These are phyloP conservation scores for Drosophila eugracilis DNA, from an alignment of 1,140 invertebrate genomes.

Conservation along the genomic window DNA sequence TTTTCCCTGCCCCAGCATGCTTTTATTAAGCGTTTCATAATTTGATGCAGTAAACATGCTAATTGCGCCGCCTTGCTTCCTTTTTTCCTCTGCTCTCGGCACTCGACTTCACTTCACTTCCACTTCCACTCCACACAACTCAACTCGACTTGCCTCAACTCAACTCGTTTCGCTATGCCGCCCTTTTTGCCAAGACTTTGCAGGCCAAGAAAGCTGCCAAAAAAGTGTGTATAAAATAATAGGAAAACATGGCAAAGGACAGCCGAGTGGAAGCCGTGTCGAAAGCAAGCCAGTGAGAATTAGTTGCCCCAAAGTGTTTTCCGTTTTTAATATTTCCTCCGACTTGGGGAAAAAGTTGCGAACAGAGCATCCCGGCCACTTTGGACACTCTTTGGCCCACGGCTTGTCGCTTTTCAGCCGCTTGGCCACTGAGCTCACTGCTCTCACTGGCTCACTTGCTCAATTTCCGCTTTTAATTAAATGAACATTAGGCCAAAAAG, in stretches of 20 bases:
- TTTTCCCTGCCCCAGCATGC: constrained; percentile 14
- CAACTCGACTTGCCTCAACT: constrained; percentile 16
- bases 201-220: constrained; percentile 68
- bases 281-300: constrained; percentile 48
- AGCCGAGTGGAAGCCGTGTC: constrained; percentile 29
- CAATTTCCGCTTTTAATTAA: constrained; percentile 83
- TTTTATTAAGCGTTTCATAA: constrained; percentile 81
- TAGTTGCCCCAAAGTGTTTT: constrained; percentile 80
- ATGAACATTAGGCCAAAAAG: constrained; percentile 67
- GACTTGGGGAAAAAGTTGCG: constrained; percentile 59
- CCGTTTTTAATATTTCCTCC: constrained; percentile 79
- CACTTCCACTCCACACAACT: constrained; percentile 23
- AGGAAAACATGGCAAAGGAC: constrained; percentile 45
- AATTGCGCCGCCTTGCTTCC: constrained; percentile 74
- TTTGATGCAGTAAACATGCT: constrained; percentile 82
- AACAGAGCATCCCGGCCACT: constrained; percentile 38
- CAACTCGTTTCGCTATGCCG: constrained; percentile 44
- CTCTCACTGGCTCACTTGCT: constrained; percentile 47
- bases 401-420: constrained; percentile 41
- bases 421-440: constrained; percentile 38
- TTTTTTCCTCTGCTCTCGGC: constrained; percentile 63
- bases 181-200: constrained; percentile 45
- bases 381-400: constrained; percentile 57
- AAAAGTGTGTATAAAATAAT: constrained; percentile 54
- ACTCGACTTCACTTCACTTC: constrained; percentile 43